Evolutionary conservation across 2,113 vertebrate genomes (phyloP).

Genomic region (Calcarius ornatus): DNA sequence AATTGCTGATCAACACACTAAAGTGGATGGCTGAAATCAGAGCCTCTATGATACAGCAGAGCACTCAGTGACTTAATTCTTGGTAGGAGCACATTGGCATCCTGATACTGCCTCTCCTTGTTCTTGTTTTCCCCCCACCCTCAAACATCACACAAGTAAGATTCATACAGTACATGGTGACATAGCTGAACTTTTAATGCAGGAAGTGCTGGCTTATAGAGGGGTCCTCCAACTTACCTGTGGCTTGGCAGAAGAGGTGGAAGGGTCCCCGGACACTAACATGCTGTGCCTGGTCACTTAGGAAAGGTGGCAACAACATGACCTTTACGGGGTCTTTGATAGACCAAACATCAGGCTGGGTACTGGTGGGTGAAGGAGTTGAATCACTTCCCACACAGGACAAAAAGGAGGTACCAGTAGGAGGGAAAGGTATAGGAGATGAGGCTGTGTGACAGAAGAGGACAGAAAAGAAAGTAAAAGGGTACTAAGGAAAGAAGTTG

Average conservation of each 20-base stretch:
- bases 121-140: background rate
- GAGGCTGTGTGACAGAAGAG: constrained; percentile 78
- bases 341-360: constrained; percentile 74
- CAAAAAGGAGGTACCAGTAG: constrained; percentile 82
- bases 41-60: background rate
- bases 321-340: constrained; percentile 71
- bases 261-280: constrained; percentile 83
- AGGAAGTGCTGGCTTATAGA: background rate
- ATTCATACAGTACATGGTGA: background rate
- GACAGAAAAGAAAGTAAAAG: constrained; percentile 72
- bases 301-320: constrained; percentile 87
- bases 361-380: constrained; percentile 77
- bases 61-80: background rate
- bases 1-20: background rate
- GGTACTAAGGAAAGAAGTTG: constrained; percentile 74
- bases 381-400: constrained; percentile 80
- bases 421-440: constrained; percentile 79
- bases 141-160: background rate
- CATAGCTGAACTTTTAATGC: background rate
- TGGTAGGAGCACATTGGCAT: background rate
- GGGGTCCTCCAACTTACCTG: constrained; percentile 82
- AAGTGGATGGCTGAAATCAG: background rate
- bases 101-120: background rate
- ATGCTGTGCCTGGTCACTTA: constrained; percentile 90
- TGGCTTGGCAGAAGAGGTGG: constrained; percentile 92